Conservation (phyloP, 1,140 invertebrate species). For the Colletes gigas region DNA sequence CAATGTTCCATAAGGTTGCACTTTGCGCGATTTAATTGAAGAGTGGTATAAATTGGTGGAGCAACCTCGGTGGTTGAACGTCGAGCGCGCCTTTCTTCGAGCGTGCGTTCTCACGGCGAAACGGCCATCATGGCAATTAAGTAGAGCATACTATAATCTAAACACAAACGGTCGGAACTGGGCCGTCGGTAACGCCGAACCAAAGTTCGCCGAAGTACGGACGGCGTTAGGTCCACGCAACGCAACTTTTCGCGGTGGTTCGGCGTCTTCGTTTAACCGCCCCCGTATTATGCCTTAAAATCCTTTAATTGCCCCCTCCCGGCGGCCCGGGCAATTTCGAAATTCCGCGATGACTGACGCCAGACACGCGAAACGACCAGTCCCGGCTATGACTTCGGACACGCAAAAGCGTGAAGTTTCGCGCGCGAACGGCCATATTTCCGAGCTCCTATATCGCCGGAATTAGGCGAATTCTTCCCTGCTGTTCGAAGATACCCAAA, state of each 20-base stretch:
- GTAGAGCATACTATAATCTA: no score
- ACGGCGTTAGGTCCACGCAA: not conserved
- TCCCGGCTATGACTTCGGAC: not conserved
- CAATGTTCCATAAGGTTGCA: no score
- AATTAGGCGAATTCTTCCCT: no score
- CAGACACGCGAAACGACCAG: slow-evolving; percentile 20
- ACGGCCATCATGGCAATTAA: no score
- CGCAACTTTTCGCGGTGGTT: not conserved
- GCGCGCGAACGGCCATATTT: no score
- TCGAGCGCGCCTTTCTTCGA: not conserved
- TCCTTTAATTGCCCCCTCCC: slow-evolving; percentile 7
- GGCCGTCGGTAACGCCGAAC: not conserved
- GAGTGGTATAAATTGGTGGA: no score
- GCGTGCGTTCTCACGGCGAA: no score
- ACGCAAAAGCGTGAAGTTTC: slow-evolving; percentile 1
- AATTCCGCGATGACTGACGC: slow-evolving; percentile 5
- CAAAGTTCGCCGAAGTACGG: slow-evolving; percentile 2
- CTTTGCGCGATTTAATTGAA: no score
- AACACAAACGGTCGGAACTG: not conserved
- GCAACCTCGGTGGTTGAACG: no score
- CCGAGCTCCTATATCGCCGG: no score
- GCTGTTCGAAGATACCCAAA: no score
- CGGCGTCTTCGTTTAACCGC: not conserved
- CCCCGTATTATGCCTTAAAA: not conserved
- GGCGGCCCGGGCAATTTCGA: not conserved